A percentile compares a stretch with the other conserved stretches of the same genome.
Conservation (phyloP, 2,797 vertebrate genomes). For the Fundulus diaphanus region DNA sequence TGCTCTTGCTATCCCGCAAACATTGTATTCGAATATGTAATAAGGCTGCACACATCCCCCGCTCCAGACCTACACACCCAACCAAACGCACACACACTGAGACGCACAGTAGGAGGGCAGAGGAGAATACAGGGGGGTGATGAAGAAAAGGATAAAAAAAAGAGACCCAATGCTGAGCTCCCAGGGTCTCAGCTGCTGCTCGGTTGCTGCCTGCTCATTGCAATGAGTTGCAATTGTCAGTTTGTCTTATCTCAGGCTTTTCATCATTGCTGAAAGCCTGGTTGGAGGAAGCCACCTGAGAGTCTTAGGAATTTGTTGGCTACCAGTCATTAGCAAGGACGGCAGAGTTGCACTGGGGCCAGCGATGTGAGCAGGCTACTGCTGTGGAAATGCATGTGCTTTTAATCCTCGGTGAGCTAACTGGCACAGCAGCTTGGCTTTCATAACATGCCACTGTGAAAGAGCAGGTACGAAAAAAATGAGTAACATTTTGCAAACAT, state of each 20-base stretch:
- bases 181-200: constrained; percentile 95
- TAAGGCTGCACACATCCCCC: constrained; percentile 42
- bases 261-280: constrained; percentile 95
- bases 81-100: constrained; percentile 48
- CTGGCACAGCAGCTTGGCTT: constrained; percentile 64
- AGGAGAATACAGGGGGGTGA: constrained; percentile 82
- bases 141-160: constrained; percentile 62
- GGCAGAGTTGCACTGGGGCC: constrained; percentile 78
- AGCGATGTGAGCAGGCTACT: constrained; percentile 82
- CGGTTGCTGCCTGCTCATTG: constrained; percentile 90
- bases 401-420: constrained; percentile 77
- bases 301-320: constrained; percentile 93
- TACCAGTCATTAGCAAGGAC: constrained; percentile 96
- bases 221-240: constrained; percentile 99
- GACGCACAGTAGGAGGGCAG: constrained; percentile 67
- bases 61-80: constrained; percentile 38
- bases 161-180: constrained; percentile 79
- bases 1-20: constrained; percentile 14
- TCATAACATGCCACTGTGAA: constrained; percentile 68
- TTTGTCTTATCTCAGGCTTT: constrained; percentile 99
- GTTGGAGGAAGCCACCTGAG: constrained; percentile 96
- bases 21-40: constrained; percentile 35
- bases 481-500: constrained; percentile 1
- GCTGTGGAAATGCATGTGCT: constrained; percentile 82
- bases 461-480: constrained; percentile 50